Evolutionary conservation across 2,888 invertebrate species (phyloP).

Genomic region (Drosophila neonasuta): DNA sequence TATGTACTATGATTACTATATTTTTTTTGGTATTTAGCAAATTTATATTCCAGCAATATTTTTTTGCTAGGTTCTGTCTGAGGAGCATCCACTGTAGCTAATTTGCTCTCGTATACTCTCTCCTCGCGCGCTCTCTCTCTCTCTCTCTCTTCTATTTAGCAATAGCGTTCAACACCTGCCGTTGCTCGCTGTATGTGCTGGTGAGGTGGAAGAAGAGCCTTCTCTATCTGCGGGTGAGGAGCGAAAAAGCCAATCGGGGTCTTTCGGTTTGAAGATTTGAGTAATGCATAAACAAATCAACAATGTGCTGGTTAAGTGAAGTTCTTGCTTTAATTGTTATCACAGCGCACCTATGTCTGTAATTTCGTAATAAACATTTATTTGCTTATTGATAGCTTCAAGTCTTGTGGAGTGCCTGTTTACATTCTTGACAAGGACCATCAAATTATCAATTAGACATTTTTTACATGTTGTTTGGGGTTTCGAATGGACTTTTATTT

Average conservation of each 20-base stretch:
- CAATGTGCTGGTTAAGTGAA: constrained; percentile 22
- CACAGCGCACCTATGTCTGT: constrained; percentile 28
- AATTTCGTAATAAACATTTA: constrained; percentile 59
- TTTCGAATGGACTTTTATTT: not conserved
- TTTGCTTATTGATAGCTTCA: constrained; percentile 50
- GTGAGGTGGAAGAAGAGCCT: constrained; percentile 9
- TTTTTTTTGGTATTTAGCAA: not conserved
- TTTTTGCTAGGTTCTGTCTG: not conserved
- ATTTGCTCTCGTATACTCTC: constrained; percentile 14
- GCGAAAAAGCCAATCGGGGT: constrained; percentile 36
- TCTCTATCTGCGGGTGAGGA: constrained; percentile 13
- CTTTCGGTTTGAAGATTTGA: constrained; percentile 53
- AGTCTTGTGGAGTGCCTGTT: constrained; percentile 6
- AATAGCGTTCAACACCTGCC: constrained; percentile 34
- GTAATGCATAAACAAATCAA: constrained; percentile 68
- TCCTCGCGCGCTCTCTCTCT: constrained; percentile 18
- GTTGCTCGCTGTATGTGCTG: constrained; percentile 6
- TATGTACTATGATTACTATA: too few relatives aligned
- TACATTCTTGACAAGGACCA: constrained; percentile 18
- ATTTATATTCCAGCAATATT: not conserved
- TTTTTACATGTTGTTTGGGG: not conserved
- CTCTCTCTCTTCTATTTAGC: constrained; percentile 12
- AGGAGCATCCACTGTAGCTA: constrained; percentile 24
- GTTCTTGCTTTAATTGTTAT: constrained; percentile 38
- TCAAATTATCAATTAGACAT: constrained; percentile 19